Evolutionary conservation across 2,797 vertebrate genomes (phyloP), one percentile per base, ranked within the genome.

Genomic region (Ctenopoma multispine): DNA sequence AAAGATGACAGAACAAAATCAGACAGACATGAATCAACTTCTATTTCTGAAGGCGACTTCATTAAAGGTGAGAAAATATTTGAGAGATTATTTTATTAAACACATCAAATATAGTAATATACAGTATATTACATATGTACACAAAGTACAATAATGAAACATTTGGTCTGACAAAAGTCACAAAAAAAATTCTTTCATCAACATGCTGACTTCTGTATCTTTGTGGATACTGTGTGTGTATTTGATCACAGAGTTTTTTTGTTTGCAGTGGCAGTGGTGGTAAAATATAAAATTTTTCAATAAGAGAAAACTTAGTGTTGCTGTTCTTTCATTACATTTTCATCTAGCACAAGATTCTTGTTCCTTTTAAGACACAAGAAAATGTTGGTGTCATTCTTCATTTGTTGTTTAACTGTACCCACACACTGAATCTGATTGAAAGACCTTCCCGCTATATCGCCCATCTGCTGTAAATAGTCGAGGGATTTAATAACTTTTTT

Each of bases 21-120:
- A 75, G 67, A 70, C 65, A 53, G 40, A 48, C 72, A 68, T 49
- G 43, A 80, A 68, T 69, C 41, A 64, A 41, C 50, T 36, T 73
- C 31, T 63, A 23, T 70, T 63, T 38, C 21, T 53, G 20, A 75
- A 11, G 54, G 34, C 43, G 38, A 47, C 49, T 76, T 74, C 54
- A 82, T 71, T 54, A 53, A 60, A 81, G 34, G 60, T 60, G 59
- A 61, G 13, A 70, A 74, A 41, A 60, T 15, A 46, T 41, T 38
- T 44, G 53, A 31, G 53, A 31, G 29, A 31, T 31, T 31, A 5
- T 31, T 56, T 50, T 14, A 60, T 57, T 1, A 62, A 27, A 40
- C 49, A 51, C 11, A 17, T 6, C 21, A 43, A 8, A 63, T 44
- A 7, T 55, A 24, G 23, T 23, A 55, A 60, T 12, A 17, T 47